phyloP scores from a whole-genome alignment of 2,888 invertebrate species.

The Acronicta aceris region DNA sequence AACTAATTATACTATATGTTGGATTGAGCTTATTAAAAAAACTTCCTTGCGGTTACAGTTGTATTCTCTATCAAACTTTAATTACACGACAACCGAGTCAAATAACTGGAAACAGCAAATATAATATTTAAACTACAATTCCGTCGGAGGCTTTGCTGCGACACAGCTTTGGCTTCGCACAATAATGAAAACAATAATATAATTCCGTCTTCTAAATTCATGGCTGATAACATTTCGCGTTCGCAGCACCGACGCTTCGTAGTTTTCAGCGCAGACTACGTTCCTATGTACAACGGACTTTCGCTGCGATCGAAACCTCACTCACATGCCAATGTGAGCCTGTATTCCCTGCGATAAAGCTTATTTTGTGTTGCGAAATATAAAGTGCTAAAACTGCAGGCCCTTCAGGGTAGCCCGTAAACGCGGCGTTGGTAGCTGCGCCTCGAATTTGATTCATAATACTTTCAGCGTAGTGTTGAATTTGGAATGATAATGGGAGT shows the following conservation, averaged over 20 bases:
- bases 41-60: background rate
- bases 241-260: slow-evolving; percentile 67
- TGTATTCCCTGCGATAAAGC: slow-evolving; percentile 61
- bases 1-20: too few species aligned
- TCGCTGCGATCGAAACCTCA: slow-evolving; percentile 68
- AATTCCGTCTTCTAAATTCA: slow-evolving; percentile 55
- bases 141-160: background rate
- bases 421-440: slow-evolving; percentile 61
- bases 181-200: slow-evolving; percentile 43
- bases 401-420: slow-evolving; percentile 75
- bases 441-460: slow-evolving; percentile 62
- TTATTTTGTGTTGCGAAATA: slow-evolving; percentile 60
- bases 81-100: background rate
- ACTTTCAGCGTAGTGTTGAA: slow-evolving; percentile 48
- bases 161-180: slow-evolving; percentile 8
- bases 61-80: background rate
- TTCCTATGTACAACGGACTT: slow-evolving; percentile 60
- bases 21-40: too few species aligned
- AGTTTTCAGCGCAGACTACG: slow-evolving; percentile 71
- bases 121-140: background rate
- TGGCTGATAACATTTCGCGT: slow-evolving; percentile 61
- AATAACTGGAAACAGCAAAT: background rate
- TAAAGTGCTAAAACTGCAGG: slow-evolving; percentile 74
- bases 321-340: slow-evolving; percentile 56
- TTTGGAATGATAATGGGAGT: slow-evolving; percentile 54